Evolutionary conservation across 1,140 invertebrate species (phyloP).

Genomic region (Eumaeus atala): DNA sequence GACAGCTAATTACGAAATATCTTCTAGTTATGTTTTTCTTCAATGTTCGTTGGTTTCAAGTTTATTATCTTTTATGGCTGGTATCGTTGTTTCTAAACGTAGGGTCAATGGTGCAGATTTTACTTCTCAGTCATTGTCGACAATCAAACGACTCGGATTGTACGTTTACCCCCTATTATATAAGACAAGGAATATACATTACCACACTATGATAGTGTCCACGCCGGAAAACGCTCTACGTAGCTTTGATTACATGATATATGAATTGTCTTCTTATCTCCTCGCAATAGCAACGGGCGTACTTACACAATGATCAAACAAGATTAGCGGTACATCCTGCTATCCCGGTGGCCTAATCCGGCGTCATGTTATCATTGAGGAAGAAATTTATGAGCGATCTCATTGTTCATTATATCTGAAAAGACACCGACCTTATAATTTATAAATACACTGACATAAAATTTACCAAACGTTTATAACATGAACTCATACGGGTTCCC

Average conservation of each 20-base stretch:
- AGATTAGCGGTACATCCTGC: constrained; percentile 67
- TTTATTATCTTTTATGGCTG: no score
- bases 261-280: constrained; percentile 19
- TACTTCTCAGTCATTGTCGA: no score
- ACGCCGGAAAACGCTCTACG: not conserved
- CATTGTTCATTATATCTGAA: constrained; percentile 26
- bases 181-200: no score
- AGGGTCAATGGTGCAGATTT: no score
- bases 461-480: no score
- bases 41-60: no score
- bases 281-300: constrained; percentile 27
- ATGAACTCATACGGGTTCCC: no score
- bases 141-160: no score
- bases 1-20: not conserved
- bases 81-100: no score
- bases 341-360: constrained; percentile 65
- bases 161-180: no score
- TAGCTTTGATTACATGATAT: not conserved
- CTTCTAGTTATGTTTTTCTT: not conserved
- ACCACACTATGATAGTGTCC: no score
- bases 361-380: constrained; percentile 49
- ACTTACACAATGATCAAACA: constrained; percentile 54
- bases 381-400: constrained; percentile 57
- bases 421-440: not conserved
- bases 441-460: no score